Evolutionary conservation across 2,113 vertebrate species (phyloP).

Genomic region (Salvator merianae): DNA sequence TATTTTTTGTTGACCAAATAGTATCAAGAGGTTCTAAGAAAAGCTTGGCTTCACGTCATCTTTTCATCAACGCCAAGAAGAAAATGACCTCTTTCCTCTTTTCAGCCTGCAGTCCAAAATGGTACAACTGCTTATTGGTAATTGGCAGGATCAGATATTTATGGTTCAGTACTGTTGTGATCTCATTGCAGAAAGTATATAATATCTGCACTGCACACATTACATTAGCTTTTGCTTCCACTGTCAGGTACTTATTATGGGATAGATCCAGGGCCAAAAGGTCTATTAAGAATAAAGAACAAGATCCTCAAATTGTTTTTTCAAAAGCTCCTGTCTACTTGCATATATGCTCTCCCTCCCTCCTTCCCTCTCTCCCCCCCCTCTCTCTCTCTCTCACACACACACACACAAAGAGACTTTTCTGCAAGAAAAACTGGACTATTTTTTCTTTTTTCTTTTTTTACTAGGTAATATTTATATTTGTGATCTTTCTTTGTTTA

Average conservation of each 20-base stretch:
- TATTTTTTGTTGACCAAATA: background rate
- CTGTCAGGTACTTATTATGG: constrained; percentile 1
- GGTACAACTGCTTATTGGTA: constrained; percentile 8
- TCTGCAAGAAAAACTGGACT: no score
- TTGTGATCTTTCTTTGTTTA: background rate
- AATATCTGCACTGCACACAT: background rate
- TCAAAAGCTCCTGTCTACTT: constrained; percentile 13
- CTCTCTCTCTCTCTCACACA: no score
- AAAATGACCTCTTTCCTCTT: background rate
- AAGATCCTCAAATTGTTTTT: constrained; percentile 6
- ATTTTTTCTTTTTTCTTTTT: background rate
- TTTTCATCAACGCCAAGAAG: constrained; percentile 22
- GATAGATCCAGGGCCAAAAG: constrained; percentile 14
- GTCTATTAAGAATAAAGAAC: constrained; percentile 6
- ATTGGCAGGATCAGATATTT: constrained; percentile 32
- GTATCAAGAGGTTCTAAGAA: background rate
- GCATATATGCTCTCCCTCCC: background rate
- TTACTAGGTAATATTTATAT: background rate
- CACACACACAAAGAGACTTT: no score
- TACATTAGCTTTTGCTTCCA: constrained; percentile 10
- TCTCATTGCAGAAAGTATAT: constrained; percentile 22
- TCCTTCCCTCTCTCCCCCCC: no score
- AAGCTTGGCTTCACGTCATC: constrained; percentile 29
- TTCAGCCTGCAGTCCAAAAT: background rate
- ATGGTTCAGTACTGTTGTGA: background rate